Evolutionary conservation across 2,888 invertebrate species (phyloP), one percentile per base, ranked within the genome.

Genomic region (Ochropacha duplaris): DNA sequence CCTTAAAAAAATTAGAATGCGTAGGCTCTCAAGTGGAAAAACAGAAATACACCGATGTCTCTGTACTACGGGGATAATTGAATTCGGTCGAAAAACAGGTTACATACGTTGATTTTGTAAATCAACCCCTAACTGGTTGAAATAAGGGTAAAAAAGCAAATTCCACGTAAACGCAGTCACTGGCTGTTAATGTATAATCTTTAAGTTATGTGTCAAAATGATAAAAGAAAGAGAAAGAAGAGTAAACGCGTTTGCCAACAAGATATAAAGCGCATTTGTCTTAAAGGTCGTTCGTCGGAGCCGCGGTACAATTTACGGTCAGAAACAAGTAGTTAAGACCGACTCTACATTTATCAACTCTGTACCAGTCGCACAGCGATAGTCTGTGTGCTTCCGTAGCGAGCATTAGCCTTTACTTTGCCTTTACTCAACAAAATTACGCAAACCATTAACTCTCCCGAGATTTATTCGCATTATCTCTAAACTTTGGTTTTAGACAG

Each of bases 281-380:
- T 39, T 39, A 44, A 44, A 44, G 19, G 57, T 57, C n/a, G 49
- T 39, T 44, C 28, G 60, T 52, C 56, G 16, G 55, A 49, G 44
- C 9, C 44, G 34, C n/a, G 54, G 54, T 55, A 59, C 58, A 55
- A 62, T 62, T 62, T 62, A 62, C 63, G 57, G 50, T 19, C 36
- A 39, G 54, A 55, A 56, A 60, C 56, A 56, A 57, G 51, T 59
- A 54, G 57, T 57, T 56, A 24, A 49, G 52, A 24, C 24, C 54
- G 50, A 22, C 22, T 24, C 57, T 50, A 31, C 56, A 60, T 60
- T 57, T 57, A 57, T 60, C 60, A 60, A 54, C 24, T 26, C 36
- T 56, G 51, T 59, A 56, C 44, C 44, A 19, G 16, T 44, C 19
- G 44, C 9, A 16, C 19, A 44, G 44, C n/a, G n/a, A n/a, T n/a